Base-by-base conservation (phyloP, 1,140 invertebrate species). In the Daktulosphaira vitifoliae region DNA sequence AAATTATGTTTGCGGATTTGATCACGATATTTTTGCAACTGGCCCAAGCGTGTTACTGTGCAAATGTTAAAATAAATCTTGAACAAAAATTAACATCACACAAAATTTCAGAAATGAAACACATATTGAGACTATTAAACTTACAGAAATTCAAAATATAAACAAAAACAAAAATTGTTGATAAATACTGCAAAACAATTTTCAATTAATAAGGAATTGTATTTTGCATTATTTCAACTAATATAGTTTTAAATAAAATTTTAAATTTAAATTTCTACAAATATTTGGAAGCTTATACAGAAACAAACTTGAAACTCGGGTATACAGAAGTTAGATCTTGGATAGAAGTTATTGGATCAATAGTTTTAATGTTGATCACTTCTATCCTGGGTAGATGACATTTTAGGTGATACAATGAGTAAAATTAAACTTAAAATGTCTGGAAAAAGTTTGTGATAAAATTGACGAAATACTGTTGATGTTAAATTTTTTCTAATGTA, bases 211-310 rank as follows among this genome's bases (percentile, higher is more conserved):
- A 49, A 49, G 25, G 22, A 49, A 11, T 49, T 49, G 48, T 49
- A 23, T 49, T 49, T 23, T 26, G 23, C 22, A 22, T 48, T 48
- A 13, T 49, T 49, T 25, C 22, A 23, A 23, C 48, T 7, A 49
- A 49, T 49, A 49, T 25, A 49, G 20, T 23, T 23, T 23, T 49
- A 15, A 49, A 49, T 49, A 49, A 49, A 49, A 23, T 49, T 49
- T 49, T 15, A 49, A 49, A 49, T 49, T 23, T 23, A 49, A 25
- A n/a, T 23, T 49, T n/a, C 25, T 23, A 23, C 23, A 23, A 0
- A 23, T 48, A 22, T 48, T 48, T 48, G 20, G 44, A 48, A 48
- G 9, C 15, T 23, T 48, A 23, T 23, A 48, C 46, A 23, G 8
- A 48, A 48, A 48, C 22, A 48, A 48, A 48, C 20, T 48, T 48